A percentile compares a stretch with the other conserved stretches of the same genome.
phyloP scores from a whole-genome alignment of 2,113 vertebrate genomes.

The Istiophorus platypterus region DNA sequence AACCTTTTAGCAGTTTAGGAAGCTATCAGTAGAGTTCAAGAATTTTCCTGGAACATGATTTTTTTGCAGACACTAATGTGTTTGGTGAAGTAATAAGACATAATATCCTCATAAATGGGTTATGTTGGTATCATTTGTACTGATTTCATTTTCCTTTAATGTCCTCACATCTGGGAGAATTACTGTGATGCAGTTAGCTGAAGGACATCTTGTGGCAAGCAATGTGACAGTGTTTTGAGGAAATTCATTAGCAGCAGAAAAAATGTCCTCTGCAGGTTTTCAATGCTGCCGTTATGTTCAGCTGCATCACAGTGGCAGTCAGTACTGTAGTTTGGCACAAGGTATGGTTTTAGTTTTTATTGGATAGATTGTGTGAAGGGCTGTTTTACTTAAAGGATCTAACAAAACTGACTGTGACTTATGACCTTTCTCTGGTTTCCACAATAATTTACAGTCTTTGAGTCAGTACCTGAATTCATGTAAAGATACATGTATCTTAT shows the following conservation, averaged over 20 bases:
- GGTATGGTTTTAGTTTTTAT: background rate
- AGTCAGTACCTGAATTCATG: background rate
- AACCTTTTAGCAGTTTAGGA: constrained; percentile 39
- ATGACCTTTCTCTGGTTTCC: background rate
- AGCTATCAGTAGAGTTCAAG: constrained; percentile 12
- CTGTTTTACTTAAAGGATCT: background rate
- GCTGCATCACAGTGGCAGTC: background rate
- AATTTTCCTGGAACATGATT: constrained; percentile 4
- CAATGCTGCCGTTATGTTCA: background rate
- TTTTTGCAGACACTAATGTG: background rate
- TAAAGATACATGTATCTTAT: background rate
- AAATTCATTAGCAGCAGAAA: constrained; percentile 25
- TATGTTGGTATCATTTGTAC: constrained; percentile 8
- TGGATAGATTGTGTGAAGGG: background rate
- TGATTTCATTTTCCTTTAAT: constrained; percentile 27
- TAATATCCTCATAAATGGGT: constrained; percentile 14
- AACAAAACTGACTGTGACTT: background rate
- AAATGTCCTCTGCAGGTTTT: constrained; percentile 27
- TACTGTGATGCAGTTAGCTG: constrained; percentile 6
- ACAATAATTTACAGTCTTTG: background rate
- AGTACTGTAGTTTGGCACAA: background rate
- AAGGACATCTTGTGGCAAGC: constrained; percentile 35
- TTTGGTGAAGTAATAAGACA: background rate
- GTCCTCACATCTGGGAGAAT: constrained; percentile 25
- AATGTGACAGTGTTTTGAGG: constrained; percentile 14